A percentile compares a stretch with the other conserved stretches of the same genome.
phyloP scores from a whole-genome alignment of 2,888 invertebrate species.

The Cantharis flavilabris region DNA sequence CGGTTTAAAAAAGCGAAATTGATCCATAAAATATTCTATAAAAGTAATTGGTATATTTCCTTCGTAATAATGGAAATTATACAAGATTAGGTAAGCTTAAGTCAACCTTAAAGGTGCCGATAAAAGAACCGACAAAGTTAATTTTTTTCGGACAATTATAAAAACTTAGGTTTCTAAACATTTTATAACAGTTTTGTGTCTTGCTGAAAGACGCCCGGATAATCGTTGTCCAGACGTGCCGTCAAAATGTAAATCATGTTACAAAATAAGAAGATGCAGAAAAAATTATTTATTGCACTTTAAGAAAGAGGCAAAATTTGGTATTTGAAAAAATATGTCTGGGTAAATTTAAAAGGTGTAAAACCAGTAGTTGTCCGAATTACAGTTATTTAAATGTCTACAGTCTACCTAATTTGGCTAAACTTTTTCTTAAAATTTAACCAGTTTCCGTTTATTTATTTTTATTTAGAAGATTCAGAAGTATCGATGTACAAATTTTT shows the following conservation, averaged over 20 bases:
- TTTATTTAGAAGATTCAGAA: not conserved
- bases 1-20: not conserved
- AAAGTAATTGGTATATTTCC: not conserved
- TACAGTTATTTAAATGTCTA: not conserved
- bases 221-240: not conserved
- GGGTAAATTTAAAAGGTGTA: not conserved
- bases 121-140: not conserved
- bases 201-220: not conserved
- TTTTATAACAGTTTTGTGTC: not conserved
- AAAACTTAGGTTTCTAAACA: not conserved
- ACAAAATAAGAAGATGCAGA: not conserved
- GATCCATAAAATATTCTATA: not conserved
- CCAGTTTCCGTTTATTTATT: not conserved
- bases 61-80: not conserved
- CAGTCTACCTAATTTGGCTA: not conserved
- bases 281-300: not conserved
- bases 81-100: not conserved
- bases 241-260: not conserved
- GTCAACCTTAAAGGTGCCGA: not conserved
- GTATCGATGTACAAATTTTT: not conserved
- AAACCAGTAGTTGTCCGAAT: not conserved
- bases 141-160: not conserved
- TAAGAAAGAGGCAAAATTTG: not conserved
- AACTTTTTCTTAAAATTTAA: not conserved
- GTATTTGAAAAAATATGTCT: not conserved